Conservation (phyloP, 2,888 invertebrate genomes). For the Spicauda simplicius region DNA sequence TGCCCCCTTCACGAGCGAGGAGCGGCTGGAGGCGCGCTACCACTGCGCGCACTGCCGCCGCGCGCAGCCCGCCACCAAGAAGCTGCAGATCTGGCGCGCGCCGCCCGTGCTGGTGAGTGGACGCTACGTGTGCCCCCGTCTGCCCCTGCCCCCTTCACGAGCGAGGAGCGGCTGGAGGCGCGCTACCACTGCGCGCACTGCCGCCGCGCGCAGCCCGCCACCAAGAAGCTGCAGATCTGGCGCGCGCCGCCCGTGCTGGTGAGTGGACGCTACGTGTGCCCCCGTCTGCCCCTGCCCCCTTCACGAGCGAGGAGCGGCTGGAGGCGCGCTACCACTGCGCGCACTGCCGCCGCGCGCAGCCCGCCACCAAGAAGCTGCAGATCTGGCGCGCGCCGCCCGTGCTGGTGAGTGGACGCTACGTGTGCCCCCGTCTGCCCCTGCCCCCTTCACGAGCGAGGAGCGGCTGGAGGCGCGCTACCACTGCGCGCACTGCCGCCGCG, state of each 20-base stretch:
- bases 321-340: slow-evolving; percentile 95
- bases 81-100: slow-evolving; percentile 95
- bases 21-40: slow-evolving; percentile 93
- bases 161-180: slow-evolving; percentile 93
- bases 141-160: slow-evolving; percentile 94
- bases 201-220: slow-evolving; percentile 92
- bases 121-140: no score
- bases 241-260: slow-evolving; percentile 94
- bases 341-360: slow-evolving; percentile 92
- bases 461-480: slow-evolving; percentile 93
- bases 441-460: slow-evolving; percentile 95
- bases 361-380: slow-evolving; percentile 95
- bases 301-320: slow-evolving; percentile 94
- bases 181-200: slow-evolving; percentile 94
- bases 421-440: no score
- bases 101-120: slow-evolving; percentile 92
- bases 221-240: slow-evolving; percentile 97
- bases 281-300: slow-evolving; percentile 92
- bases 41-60: slow-evolving; percentile 93
- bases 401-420: slow-evolving; percentile 87
- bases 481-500: slow-evolving; percentile 92
- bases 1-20: slow-evolving; percentile 94
- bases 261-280: no score
- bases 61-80: slow-evolving; percentile 94
- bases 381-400: slow-evolving; percentile 96